Evolutionary conservation across 2,888 invertebrate genomes (phyloP), one percentile per base, ranked within the genome.

Genomic region (Melanargia galathea): DNA sequence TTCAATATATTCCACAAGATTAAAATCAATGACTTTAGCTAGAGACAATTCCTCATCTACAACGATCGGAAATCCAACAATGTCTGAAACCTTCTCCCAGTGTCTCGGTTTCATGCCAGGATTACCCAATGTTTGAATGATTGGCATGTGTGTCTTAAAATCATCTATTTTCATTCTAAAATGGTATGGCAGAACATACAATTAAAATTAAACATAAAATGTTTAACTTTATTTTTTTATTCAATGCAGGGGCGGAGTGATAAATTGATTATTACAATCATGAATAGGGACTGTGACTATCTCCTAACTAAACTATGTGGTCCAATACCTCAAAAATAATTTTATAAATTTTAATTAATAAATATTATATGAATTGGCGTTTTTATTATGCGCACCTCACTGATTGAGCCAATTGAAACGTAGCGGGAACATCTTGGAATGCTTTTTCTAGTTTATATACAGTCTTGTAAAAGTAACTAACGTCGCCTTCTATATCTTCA

Each of bases 61-160:
- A 66, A 95, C 93, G 46, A 99, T 96, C 0, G 97, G 97, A 83
- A 97, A 98, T 0, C 98, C 98, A 71, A 98, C 96, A 66, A 98
- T 96, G 77, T 98, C 98, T 0, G 98, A 98, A 5, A 99, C 95
- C 86, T 95, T 95, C 77, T 97, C 97, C 98, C 98, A 98, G 83
- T 98, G 98, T 0, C 97, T 93, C 1, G 92, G 93, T 78, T 97
- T 97, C 94, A 99, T 94, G 59, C 98, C 98, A 0, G 98, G 98
- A 91, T 99, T 99, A 51, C 98, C 98, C 20, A 99, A 87, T 0
- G 98, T 98, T 80, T 95, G 94, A 43, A 99, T 95, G n/a, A 98
- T 95, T 0, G 98, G 97, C 94, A 98, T 92, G 74, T 96, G 93
- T n/a, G 94, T 93, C 70, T 96, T 96, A 84, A 99, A 98, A 2